Evolutionary conservation across 1,140 invertebrate species (phyloP).

Genomic region (Saccostrea echinata): DNA sequence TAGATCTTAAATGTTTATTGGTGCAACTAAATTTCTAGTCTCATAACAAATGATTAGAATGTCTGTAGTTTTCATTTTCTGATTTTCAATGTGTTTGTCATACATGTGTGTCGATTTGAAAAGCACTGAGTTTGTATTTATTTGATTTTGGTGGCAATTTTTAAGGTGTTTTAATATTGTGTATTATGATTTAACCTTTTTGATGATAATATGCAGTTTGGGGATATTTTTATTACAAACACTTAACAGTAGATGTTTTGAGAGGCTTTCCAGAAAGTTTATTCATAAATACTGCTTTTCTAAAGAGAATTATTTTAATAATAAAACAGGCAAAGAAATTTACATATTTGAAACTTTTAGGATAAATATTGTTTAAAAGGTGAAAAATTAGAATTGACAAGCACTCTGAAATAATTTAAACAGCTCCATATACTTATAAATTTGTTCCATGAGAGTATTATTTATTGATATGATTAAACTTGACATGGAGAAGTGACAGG

Average conservation of each 20-base stretch:
- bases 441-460: neutral
- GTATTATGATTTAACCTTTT: neutral
- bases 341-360: neutral
- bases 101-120: neutral
- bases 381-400: neutral
- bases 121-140: neutral
- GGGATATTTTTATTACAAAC: neutral
- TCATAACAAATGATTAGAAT: neutral
- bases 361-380: neutral
- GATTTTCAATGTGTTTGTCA: neutral
- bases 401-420: neutral
- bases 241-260: neutral
- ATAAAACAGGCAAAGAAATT: neutral
- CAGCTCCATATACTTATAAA: neutral
- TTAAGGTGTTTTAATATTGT: neutral
- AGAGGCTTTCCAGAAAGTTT: neutral
- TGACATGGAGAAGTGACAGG: no score
- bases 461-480: neutral
- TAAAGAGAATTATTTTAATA: neutral
- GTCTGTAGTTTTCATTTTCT: neutral
- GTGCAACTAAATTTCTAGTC: constrained; percentile 28
- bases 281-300: neutral
- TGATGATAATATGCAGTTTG: neutral
- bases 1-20: constrained; percentile 1
- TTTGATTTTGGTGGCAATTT: neutral